Evolutionary conservation across 2,113 vertebrate genomes (phyloP), one percentile per base, ranked within the genome.

Genomic region (Thryonomys swinderianus): DNA sequence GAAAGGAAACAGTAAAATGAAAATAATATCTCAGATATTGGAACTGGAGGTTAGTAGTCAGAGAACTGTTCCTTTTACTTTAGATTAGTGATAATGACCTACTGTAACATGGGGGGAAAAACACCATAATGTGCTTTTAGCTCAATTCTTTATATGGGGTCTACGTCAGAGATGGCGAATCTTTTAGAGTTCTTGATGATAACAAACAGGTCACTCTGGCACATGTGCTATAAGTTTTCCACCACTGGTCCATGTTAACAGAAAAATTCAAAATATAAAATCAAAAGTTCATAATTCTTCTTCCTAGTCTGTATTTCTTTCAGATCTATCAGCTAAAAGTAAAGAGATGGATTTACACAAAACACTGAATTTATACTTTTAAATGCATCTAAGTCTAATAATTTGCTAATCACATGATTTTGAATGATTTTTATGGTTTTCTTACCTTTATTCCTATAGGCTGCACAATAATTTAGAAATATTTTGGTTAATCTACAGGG

Each of bases 401-500:
- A 48, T 62, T 59, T 84, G 67, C 57, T 95, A 71, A 93, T n/a
- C 61, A 34, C n/a, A 5, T 78, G 16, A 67, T 37, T 96, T 94
- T 55, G 53, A 51, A 1, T 90, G 12, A 93, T 79, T 76, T 74
- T 93, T 93, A 71, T 67, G n/a, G 21, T 18, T 62, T 94, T 69
- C 73, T 62, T 37, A 7, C 40, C 96, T 84, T 85, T 96, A 96
- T 95, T 96, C 87, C 87, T 90, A 92, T 93, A 96, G 0, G 1
- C 21, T 83, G 12, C 30, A 93, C 78, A 93, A 97, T 32, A 91
- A 61, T 94, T 97, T 92, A 97, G 96, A 96, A 98, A 97, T 91
- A 94, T 96, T 96, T 96, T 97, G 90, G 83, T 67, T 96, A 95
- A 97, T 98, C 95, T 96, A 23, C 85, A 96, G 55, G 67, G 73